Percentiles rank a stretch among this genome's conserved stretches.
Evolutionary conservation across 2,113 vertebrate species (phyloP).

Genomic region (Chaenocephalus aceratus): DNA sequence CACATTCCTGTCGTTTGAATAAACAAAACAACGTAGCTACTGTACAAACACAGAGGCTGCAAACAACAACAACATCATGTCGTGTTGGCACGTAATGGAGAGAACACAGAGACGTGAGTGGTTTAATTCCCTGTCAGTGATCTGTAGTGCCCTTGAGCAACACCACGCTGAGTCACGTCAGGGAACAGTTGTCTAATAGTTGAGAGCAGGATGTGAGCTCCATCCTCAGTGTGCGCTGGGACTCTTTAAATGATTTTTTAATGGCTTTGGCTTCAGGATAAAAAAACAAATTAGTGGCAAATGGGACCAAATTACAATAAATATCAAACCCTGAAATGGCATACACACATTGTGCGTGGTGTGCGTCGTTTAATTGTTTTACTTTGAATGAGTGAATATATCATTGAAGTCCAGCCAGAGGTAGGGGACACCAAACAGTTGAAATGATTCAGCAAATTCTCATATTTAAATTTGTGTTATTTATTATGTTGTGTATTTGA

Average conservation of each 20-base stretch:
- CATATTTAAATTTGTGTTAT: background rate
- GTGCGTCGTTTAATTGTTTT: background rate
- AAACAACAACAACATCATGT: background rate
- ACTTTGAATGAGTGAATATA: background rate
- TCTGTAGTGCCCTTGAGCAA: conserved; percentile 22
- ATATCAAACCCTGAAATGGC: background rate
- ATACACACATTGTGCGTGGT: background rate
- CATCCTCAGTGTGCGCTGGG: conserved; percentile 16
- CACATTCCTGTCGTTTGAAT: conserved; percentile 31
- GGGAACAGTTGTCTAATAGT: conserved; percentile 13
- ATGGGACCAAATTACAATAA: conserved; percentile 19
- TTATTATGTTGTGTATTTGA: too few species aligned
- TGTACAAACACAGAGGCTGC: background rate
- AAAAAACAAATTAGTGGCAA: conserved; percentile 4
- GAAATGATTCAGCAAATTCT: background rate
- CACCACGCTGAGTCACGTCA: background rate
- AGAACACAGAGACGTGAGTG: background rate
- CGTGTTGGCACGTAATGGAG: too few species aligned
- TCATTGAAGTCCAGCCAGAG: background rate
- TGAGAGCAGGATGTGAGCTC: background rate
- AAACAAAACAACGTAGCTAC: conserved; percentile 1
- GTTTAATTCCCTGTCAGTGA: background rate
- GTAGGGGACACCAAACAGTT: background rate
- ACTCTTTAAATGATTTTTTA: conserved; percentile 31
- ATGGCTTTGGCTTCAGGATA: conserved; percentile 43